Percentiles rank a stretch among this genome's conserved stretches.
phyloP scores from a whole-genome alignment of 2,888 invertebrate species.

The Norana najaformis region DNA sequence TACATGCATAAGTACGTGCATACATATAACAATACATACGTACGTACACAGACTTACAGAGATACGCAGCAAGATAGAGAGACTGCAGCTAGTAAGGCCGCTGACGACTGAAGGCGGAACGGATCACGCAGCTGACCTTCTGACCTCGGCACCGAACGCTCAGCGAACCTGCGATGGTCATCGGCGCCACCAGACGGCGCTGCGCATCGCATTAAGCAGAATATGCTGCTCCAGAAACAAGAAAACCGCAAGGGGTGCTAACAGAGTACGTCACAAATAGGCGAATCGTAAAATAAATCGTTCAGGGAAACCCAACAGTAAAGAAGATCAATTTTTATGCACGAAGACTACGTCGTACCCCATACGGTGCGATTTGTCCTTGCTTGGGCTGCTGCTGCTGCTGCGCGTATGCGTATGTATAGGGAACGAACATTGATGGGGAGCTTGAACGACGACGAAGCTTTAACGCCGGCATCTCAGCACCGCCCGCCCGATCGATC shows the following conservation, averaged over 20 bases:
- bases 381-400: too few species aligned
- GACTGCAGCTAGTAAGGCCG: not conserved
- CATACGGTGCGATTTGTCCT: not conserved
- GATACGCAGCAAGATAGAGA: not conserved
- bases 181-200: not conserved
- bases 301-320: not conserved
- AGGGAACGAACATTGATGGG: not conserved
- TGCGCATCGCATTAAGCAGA: not conserved
- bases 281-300: not conserved
- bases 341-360: not conserved
- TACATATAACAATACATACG: not conserved
- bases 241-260: not conserved
- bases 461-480: constrained; percentile 13
- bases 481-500: not conserved
- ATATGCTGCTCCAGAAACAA: not conserved
- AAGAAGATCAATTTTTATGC: not conserved
- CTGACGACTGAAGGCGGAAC: not conserved
- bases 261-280: not conserved
- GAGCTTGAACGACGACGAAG: not conserved
- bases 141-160: not conserved
- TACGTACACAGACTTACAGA: too few species aligned
- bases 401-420: not conserved
- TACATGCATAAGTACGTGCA: not conserved
- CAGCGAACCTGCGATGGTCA: not conserved
- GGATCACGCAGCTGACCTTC: not conserved